Conservation (phyloP, 2,888 invertebrate genomes). For the Cerceris ruficornis region DNA sequence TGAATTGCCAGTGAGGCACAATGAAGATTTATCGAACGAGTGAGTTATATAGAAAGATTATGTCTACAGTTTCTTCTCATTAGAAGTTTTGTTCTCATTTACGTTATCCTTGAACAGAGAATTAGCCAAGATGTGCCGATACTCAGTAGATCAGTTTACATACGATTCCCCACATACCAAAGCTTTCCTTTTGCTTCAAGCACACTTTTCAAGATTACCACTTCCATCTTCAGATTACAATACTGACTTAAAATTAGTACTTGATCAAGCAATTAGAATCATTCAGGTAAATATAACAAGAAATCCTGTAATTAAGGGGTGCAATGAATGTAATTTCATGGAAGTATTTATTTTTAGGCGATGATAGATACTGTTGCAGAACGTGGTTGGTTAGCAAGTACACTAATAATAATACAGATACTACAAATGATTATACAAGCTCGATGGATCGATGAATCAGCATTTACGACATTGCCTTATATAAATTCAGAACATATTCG, state of each 20-base stretch:
- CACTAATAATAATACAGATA: slow-evolving; percentile 89
- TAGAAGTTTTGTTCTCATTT: not conserved
- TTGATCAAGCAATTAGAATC: slow-evolving; percentile 97
- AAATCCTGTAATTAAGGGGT: not conserved
- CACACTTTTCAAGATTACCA: slow-evolving; percentile 92
- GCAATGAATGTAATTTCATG: not conserved
- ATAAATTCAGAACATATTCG: slow-evolving; percentile 86
- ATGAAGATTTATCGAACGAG: slow-evolving; percentile 97
- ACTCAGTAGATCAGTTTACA: slow-evolving; percentile 87
- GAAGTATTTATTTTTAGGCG: slow-evolving; percentile 85
- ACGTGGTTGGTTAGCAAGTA: slow-evolving; percentile 93
- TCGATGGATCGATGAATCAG: slow-evolving; percentile 90
- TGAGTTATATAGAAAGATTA: slow-evolving; percentile 77
- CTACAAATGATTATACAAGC: slow-evolving; percentile 97
- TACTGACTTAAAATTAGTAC: slow-evolving; percentile 97
- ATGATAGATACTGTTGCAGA: slow-evolving; percentile 97
- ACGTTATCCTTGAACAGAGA: slow-evolving; percentile 84
- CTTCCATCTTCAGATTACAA: slow-evolving; percentile 96
- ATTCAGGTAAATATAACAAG: slow-evolving; percentile 87
- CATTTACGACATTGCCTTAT: slow-evolving; percentile 90
- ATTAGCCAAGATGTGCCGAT: slow-evolving; percentile 89
- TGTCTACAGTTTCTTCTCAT: not conserved
- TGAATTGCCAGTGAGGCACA: slow-evolving; percentile 97
- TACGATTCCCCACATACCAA: slow-evolving; percentile 97
- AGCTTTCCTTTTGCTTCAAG: slow-evolving; percentile 95